Percentiles rank a stretch among this genome's conserved stretches.
phyloP scores from a whole-genome alignment of 2,888 invertebrate genomes.

The Pristionchus japonicus region DNA sequence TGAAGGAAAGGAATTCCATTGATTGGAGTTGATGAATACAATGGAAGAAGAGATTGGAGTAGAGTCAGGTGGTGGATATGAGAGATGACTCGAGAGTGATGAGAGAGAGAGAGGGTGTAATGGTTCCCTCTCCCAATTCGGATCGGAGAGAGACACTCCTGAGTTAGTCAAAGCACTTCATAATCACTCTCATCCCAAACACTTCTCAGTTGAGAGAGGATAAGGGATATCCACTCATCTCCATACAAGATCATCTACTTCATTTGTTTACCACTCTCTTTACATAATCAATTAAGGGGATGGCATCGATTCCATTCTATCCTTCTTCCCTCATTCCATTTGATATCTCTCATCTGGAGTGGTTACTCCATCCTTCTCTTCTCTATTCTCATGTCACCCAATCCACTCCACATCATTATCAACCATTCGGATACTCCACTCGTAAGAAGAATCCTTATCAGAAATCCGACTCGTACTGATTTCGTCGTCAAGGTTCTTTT shows the following conservation, averaged over 20 bases:
- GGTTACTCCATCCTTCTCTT: not conserved
- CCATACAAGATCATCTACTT: not conserved
- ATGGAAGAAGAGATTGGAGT: not conserved
- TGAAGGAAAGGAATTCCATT: not conserved
- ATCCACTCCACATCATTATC: not conserved
- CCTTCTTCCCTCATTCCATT: not conserved
- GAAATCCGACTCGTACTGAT: not conserved
- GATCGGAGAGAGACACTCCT: not conserved
- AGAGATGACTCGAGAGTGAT: not conserved
- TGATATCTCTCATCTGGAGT: not conserved
- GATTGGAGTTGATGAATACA: not conserved
- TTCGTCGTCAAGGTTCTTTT: slow-evolving; percentile 11
- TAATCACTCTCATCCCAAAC: not conserved
- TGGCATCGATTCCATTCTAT: not conserved
- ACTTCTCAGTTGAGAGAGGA: not conserved
- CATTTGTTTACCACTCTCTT: not conserved
- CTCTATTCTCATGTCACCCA: not conserved
- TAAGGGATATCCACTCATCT: not conserved
- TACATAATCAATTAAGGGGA: not conserved
- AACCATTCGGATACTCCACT: slow-evolving; percentile 27
- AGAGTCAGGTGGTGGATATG: not conserved
- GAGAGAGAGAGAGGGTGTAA: slow-evolving; percentile 3
- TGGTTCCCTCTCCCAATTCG: not conserved
- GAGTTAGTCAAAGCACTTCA: not conserved
- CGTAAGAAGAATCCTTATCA: not conserved